These are phyloP conservation scores for Amazona vittata DNA, from an alignment of 2,113 vertebrate species.

Conservation along the genomic window DNA sequence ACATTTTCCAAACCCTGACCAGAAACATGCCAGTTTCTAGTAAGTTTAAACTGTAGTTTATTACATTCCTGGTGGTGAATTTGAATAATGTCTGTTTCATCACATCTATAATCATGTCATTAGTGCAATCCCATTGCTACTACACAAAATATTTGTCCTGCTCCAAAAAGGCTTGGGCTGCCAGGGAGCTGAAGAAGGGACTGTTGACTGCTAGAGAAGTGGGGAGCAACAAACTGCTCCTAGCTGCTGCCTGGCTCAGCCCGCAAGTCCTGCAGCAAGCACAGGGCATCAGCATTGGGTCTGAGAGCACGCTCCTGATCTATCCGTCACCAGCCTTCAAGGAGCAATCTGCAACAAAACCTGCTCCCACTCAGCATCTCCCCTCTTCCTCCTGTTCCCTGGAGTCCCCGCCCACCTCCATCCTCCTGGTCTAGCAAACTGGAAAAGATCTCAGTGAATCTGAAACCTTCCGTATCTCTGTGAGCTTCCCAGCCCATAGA, in stretches of 20 bases:
- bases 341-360: not conserved
- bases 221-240: not conserved
- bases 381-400: not conserved
- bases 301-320: not conserved
- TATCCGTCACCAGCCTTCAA: not conserved
- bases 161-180: not conserved
- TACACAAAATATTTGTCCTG: not conserved
- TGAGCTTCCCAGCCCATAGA: not conserved
- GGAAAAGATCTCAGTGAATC: not conserved
- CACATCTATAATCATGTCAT: not conserved
- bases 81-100: not conserved
- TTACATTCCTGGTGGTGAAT: not conserved
- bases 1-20: not conserved
- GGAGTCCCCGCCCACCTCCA: not conserved
- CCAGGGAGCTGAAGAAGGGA: not conserved
- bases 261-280: not conserved
- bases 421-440: not conserved
- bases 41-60: not conserved
- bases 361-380: not conserved
- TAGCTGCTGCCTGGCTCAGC: not conserved
- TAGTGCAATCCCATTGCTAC: not conserved
- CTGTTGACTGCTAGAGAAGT: not conserved
- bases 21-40: not conserved
- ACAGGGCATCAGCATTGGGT: rapidly evolving
- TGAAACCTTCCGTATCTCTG: not conserved